A percentile compares a stretch with the other conserved stretches of the same genome.
phyloP scores from a whole-genome alignment of 2,888 invertebrate genomes.

The Cataglyphis rosenhaueri region DNA sequence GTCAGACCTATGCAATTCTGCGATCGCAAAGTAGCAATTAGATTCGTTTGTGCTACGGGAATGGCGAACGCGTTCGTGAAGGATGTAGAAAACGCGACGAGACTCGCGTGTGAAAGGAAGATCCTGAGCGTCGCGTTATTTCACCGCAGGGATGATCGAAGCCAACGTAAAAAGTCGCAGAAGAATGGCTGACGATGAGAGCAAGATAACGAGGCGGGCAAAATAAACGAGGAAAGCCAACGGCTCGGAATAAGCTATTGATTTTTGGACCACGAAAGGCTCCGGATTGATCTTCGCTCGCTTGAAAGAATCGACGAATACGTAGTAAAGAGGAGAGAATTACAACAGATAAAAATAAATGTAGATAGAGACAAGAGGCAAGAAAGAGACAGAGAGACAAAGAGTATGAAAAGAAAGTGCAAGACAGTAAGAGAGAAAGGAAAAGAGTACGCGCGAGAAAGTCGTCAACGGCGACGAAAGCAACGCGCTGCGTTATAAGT shows the following conservation, averaged over 20 bases:
- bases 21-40: slow-evolving; percentile 57
- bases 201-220: slow-evolving; percentile 65
- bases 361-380: slow-evolving; percentile 32
- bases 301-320: slow-evolving; percentile 58
- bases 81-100: slow-evolving; percentile 51
- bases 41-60: slow-evolving; percentile 19
- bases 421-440: slow-evolving; percentile 28
- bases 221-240: slow-evolving; percentile 66
- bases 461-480: slow-evolving; percentile 72
- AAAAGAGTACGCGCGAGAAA: slow-evolving; percentile 61
- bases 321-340: slow-evolving; percentile 22
- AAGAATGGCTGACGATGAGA: slow-evolving; percentile 61
- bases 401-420: slow-evolving; percentile 23
- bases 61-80: slow-evolving; percentile 29
- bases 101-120: slow-evolving; percentile 44
- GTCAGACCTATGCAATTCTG: slow-evolving; percentile 57
- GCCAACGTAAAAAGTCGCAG: slow-evolving; percentile 58
- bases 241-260: slow-evolving; percentile 67
- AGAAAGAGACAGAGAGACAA: slow-evolving; percentile 21
- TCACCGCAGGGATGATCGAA: slow-evolving; percentile 37
- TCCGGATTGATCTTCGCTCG: slow-evolving; percentile 58
- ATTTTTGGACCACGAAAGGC: slow-evolving; percentile 48
- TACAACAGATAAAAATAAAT: slow-evolving; percentile 43
- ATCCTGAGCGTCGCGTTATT: slow-evolving; percentile 42
- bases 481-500: slow-evolving; percentile 64